Evolutionary conservation across 2,888 invertebrate genomes (phyloP), one percentile per base, ranked within the genome.

Genomic region (Drosophila pegasa): DNA sequence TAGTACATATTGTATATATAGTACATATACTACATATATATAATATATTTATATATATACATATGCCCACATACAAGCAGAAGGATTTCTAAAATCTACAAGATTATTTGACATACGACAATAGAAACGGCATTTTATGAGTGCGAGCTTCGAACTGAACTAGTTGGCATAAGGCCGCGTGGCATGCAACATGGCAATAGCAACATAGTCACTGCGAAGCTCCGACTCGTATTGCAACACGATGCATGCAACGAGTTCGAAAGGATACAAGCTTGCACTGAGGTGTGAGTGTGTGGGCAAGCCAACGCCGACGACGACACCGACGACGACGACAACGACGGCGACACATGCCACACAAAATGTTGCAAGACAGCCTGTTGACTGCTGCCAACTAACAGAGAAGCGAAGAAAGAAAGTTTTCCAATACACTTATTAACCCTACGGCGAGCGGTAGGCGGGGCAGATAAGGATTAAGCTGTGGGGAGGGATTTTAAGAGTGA

Each of bases 41-140:
- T n/a, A 9, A 9, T 5, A 25, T 27, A 10, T 43, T 5, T 3
- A 41, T 1, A 9, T 31, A 8, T 25, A 25, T 25, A 43, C 16
- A 10, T 27, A 1, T 16, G 0, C 2, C 5, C 1, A 56, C 61
- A 56, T 40, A n/a, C 16, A 29, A 22, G 51, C n/a, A 66, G 67
- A 73, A 62, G 73, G 67, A 61, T 85, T 69, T 57, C 65, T 59
- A 54, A 71, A 71, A 72, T 88, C 70, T 70, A 58, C 60, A 43
- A 47, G 55, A 68, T 61, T 52, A 59, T 68, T 80, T 70, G 73
- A 73, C 75, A 67, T 51, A 71, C 71, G 69, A 76, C 73, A 68
- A 80, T 84, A 80, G 81, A 76, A 73, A 87, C 22, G 45, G 38
- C 55, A 67, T 64, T 87, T 84, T 84, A 84, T 73, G 78, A 61